Percentiles rank a stretch among this genome's conserved stretches.
Conservation (phyloP, 2,888 invertebrate genomes). For the Nomada fucata region DNA sequence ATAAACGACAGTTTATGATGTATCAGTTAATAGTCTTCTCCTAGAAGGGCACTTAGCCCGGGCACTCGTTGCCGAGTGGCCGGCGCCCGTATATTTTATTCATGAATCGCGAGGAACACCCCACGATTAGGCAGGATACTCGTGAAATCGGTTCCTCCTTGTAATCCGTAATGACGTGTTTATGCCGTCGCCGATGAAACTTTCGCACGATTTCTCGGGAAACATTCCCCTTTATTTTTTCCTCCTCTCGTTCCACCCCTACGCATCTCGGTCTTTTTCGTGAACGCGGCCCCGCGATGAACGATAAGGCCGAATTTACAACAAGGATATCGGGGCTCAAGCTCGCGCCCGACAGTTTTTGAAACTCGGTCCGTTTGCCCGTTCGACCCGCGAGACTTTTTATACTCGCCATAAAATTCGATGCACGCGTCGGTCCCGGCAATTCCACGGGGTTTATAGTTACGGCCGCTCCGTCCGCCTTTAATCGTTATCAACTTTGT, state of each 20-base stretch:
- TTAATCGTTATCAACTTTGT: slow-evolving; percentile 1
- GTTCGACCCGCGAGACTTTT: background rate
- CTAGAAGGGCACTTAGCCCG: slow-evolving; percentile 66
- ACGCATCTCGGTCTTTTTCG: background rate
- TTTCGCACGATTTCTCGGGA: slow-evolving; percentile 55
- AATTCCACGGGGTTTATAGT: slow-evolving; percentile 1
- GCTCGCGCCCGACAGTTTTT: background rate
- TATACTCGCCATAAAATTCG: slow-evolving; percentile 21
- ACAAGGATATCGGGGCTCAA: slow-evolving; percentile 5
- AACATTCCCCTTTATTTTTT: background rate
- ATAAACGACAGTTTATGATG: slow-evolving; percentile 75
- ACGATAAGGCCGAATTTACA: slow-evolving; percentile 32
- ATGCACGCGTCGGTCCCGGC: background rate
- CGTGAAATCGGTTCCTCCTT: slow-evolving; percentile 68
- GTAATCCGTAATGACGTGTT: slow-evolving; percentile 69
- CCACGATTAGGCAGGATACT: slow-evolving; percentile 69
- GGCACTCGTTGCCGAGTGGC: slow-evolving; percentile 62
- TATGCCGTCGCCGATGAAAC: slow-evolving; percentile 50
- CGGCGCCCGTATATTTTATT: slow-evolving; percentile 72
- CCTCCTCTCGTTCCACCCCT: background rate
- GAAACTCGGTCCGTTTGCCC: background rate
- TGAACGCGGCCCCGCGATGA: slow-evolving; percentile 9
- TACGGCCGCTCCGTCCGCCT: background rate
- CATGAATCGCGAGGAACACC: slow-evolving; percentile 71
- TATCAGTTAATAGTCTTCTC: slow-evolving; percentile 74